Conservation (phyloP, 2,797 vertebrate genomes). For the Etheostoma perlongum region DNA sequence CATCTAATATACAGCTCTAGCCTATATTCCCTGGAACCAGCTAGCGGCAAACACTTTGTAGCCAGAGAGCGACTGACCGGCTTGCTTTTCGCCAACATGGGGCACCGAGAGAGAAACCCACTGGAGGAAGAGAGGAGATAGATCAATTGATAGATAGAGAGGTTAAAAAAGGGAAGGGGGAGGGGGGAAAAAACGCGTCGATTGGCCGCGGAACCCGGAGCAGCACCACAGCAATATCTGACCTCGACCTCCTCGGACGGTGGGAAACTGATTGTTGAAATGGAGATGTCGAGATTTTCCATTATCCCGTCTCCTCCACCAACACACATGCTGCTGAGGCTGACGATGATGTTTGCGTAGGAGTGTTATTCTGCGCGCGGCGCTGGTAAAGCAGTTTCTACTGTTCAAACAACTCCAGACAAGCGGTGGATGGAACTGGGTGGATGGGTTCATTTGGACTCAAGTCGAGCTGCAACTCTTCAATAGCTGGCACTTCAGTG, state of each 20-base stretch:
- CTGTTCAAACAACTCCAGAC: conserved; percentile 72
- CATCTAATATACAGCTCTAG: too few relatives aligned
- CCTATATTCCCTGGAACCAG: conserved; percentile 2
- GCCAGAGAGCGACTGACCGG: conserved; percentile 19
- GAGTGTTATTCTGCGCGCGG: conserved; percentile 70
- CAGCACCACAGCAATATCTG: conserved; percentile 46
- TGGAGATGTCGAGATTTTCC: conserved; percentile 72
- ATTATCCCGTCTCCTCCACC: conserved; percentile 61
- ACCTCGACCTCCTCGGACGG: conserved; percentile 67
- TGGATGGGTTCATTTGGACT: conserved; percentile 31
- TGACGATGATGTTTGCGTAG: conserved; percentile 75
- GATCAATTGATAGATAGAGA: conserved; percentile 11
- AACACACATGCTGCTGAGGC: conserved; percentile 61
- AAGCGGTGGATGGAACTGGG: conserved; percentile 58
- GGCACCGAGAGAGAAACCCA: conserved; percentile 28
- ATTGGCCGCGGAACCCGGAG: conserved; percentile 25
- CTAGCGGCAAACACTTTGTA: conserved; percentile 39
- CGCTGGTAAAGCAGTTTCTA: conserved; percentile 47
- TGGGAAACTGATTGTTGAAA: conserved; percentile 53
- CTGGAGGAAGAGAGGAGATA: conserved; percentile 28
- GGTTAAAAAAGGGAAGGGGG: background rate
- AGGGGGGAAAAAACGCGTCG: background rate
- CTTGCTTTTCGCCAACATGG: conserved; percentile 27
- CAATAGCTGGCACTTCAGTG: conserved; percentile 6
- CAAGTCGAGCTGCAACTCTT: conserved; percentile 12